Evolutionary conservation across 2,113 vertebrate genomes (phyloP).

Genomic region (Hypanus sabinus): DNA sequence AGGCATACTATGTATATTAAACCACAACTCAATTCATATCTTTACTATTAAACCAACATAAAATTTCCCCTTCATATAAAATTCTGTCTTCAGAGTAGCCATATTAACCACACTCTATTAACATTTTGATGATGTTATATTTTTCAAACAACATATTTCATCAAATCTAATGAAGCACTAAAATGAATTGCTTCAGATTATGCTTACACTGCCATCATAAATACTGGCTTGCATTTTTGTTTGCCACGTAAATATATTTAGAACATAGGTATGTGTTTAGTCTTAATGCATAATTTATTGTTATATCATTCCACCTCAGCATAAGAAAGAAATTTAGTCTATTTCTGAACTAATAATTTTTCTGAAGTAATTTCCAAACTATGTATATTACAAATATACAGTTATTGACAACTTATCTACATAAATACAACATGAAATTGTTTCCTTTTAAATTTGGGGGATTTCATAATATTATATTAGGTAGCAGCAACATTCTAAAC

Average conservation of each 20-base stretch:
- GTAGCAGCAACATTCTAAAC: neutral
- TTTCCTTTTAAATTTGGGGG: neutral
- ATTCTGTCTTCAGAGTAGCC: neutral
- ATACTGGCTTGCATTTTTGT: neutral
- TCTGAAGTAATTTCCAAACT: neutral
- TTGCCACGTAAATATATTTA: neutral
- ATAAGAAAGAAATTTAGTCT: neutral
- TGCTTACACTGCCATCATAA: conserved; percentile 30
- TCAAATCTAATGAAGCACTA: conserved; percentile 68
- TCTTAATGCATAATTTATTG: neutral
- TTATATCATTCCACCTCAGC: neutral
- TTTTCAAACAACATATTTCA: conserved; percentile 56
- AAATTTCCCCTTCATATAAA: neutral
- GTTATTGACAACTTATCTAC: neutral
- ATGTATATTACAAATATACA: neutral
- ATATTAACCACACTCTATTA: conserved; percentile 58
- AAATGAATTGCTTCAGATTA: conserved; percentile 38
- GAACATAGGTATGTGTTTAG: neutral
- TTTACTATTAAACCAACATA: conserved; percentile 29
- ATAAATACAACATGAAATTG: neutral
- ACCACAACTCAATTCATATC: neutral
- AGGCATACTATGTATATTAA: conserved; percentile 31
- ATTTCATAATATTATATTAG: neutral
- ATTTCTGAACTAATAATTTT: neutral
- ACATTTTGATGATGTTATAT: conserved; percentile 55